Percentiles rank a stretch among this genome's conserved stretches.
phyloP scores from a whole-genome alignment of 2,888 invertebrate species.

The Epirrhoe tristata region DNA sequence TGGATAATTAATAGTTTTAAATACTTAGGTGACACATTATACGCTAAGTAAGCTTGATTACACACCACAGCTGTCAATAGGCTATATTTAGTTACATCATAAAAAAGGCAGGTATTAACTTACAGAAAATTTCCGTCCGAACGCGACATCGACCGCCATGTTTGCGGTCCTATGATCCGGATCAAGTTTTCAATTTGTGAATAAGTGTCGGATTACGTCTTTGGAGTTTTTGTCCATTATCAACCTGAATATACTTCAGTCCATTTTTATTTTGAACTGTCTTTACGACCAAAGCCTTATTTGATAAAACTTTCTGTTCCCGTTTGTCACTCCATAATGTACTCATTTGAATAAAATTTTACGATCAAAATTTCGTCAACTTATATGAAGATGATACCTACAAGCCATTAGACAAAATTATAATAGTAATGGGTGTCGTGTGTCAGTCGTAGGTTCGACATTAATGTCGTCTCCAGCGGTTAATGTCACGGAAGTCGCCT shows the following conservation, averaged over 20 bases:
- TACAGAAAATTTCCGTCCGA: constrained; percentile 54
- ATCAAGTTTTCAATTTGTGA: constrained; percentile 56
- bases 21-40: constrained; percentile 37
- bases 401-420: constrained; percentile 56
- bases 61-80: constrained; percentile 66
- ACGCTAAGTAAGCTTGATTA: constrained; percentile 51
- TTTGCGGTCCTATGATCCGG: constrained; percentile 58
- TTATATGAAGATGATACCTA: constrained; percentile 36
- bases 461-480: constrained; percentile 54
- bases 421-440: constrained; percentile 64
- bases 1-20: constrained; percentile 22
- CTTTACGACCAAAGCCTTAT: constrained; percentile 9
- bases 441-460: constrained; percentile 57
- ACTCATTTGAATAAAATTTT: constrained; percentile 36
- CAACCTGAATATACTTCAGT: constrained; percentile 1
- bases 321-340: constrained; percentile 32
- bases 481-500: constrained; percentile 69
- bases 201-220: constrained; percentile 63
- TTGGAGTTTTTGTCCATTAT: constrained; percentile 35
- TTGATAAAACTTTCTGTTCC: constrained; percentile 23
- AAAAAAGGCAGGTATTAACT: constrained; percentile 56
- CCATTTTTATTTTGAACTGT: constrained; percentile 1
- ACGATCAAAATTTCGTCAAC: constrained; percentile 34
- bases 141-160: constrained; percentile 44
- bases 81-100: constrained; percentile 63